Percentiles rank a stretch among this genome's conserved stretches.
phyloP scores from a whole-genome alignment of 2,113 vertebrate species.

The Cyprinodon brontotheroides region DNA sequence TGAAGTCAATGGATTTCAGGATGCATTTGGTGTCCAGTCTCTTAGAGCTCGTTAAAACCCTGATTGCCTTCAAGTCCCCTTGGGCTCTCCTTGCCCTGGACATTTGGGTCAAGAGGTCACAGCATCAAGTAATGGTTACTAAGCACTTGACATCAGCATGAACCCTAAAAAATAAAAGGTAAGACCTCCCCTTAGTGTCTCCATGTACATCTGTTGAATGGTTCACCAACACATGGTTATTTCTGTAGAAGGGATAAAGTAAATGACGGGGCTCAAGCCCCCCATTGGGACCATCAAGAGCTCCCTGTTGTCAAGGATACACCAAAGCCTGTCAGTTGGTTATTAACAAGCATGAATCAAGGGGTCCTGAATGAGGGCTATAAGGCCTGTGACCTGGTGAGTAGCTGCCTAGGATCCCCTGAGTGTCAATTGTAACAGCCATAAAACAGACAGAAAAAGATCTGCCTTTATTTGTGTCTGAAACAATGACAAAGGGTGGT shows the following conservation, averaged over 20 bases:
- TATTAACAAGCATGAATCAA: constrained; percentile 50
- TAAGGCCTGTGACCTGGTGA: constrained; percentile 32
- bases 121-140: constrained; percentile 68
- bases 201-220: constrained; percentile 25
- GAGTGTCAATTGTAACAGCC: constrained; percentile 29
- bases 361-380: constrained; percentile 38
- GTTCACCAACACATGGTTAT: constrained; percentile 9
- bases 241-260: neutral
- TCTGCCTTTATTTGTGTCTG: constrained; percentile 20
- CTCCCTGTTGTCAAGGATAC: constrained; percentile 66
- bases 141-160: constrained; percentile 73
- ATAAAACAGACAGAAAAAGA: constrained; percentile 48
- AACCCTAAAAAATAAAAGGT: neutral
- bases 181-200: constrained; percentile 13
- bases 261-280: constrained; percentile 24
- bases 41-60: constrained; percentile 28
- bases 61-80: constrained; percentile 46
- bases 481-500: constrained; percentile 39
- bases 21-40: constrained; percentile 29
- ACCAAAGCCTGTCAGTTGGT: constrained; percentile 42
- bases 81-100: constrained; percentile 47
- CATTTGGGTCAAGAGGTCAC: constrained; percentile 68
- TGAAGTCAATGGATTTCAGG: constrained; percentile 21
- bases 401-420: constrained; percentile 28
- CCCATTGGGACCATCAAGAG: constrained; percentile 47